phyloP scores from a whole-genome alignment of 1,140 invertebrate species.

The Cydia splendana region DNA sequence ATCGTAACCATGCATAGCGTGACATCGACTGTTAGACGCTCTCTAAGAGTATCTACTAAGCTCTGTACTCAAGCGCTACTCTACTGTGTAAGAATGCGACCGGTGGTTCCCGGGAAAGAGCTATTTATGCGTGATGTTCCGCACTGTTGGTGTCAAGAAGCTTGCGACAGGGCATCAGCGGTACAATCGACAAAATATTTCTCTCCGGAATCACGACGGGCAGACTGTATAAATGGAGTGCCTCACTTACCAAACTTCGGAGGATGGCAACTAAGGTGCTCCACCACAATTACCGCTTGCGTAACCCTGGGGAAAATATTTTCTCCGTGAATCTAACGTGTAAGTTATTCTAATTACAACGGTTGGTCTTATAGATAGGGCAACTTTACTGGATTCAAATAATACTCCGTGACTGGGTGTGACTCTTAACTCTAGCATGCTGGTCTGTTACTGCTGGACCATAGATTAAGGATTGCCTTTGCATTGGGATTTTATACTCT shows the following conservation, averaged over 20 bases:
- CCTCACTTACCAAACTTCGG: constrained; percentile 79
- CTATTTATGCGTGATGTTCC: constrained; percentile 78
- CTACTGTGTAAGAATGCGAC: constrained; percentile 71
- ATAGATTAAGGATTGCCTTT: constrained; percentile 49
- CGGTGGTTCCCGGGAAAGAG: constrained; percentile 78
- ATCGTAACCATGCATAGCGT: constrained; percentile 78
- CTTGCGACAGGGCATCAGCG: constrained; percentile 72
- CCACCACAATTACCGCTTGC: constrained; percentile 80
- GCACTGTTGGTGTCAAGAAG: constrained; percentile 68
- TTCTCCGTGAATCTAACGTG: constrained; percentile 80
- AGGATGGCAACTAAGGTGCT: constrained; percentile 79
- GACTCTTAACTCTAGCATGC: constrained; percentile 71
- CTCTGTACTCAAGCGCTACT: constrained; percentile 71
- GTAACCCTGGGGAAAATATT: constrained; percentile 80
- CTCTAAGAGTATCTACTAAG: constrained; percentile 59
- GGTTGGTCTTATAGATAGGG: constrained; percentile 66
- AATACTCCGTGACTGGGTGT: constrained; percentile 63
- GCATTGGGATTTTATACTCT: constrained; percentile 48
- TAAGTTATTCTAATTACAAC: constrained; percentile 74
- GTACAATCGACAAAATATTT: constrained; percentile 79
- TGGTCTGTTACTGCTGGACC: constrained; percentile 58
- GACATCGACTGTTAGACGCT: constrained; percentile 70
- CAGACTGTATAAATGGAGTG: constrained; percentile 78
- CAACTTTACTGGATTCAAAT: constrained; percentile 50
- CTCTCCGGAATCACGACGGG: constrained; percentile 79